Evolutionary conservation across 2,113 vertebrate genomes (phyloP), one percentile per base, ranked within the genome.

Genomic region (Bungarus multicinctus): DNA sequence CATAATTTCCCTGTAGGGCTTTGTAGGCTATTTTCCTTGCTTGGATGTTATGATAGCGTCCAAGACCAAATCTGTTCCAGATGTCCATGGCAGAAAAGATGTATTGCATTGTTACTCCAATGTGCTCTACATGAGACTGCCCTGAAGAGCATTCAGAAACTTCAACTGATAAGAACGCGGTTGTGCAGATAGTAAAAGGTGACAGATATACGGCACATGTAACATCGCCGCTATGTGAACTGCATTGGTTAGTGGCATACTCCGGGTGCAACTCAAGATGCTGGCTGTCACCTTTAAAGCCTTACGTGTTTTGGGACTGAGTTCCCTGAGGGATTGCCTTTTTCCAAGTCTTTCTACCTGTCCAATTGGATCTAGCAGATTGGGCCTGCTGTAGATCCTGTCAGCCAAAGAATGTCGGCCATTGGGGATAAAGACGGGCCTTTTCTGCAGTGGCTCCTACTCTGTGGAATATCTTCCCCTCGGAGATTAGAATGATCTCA

Each of bases 341-440:
- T 64, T 64, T 30, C 58, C 10, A 64, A 64, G 58, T 12, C 9
- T 30, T 0, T 64, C 58, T 30, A 64, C 1, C 3, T 64, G 58
- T 1, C 27, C 58, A 60, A 60, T 60, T 60, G 0, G 27, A 64
- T 64, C 10, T 64, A 64, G 58, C 58, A 64, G 27, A 64, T 12
- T 64, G 58, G 58, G 3, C 25, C 27, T 11, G 58, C 10, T 60
- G 27, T 10, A 64, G 27, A 64, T 64, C 58, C 27, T 9, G 3
- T 27, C 58, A 60, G 25, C 3, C 25, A 30, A 60, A 60, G 25
- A 60, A 3, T 3, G 58, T 30, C 58, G 30, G 58, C 57, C 9
- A 23, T 3, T 4, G 3, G 25, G 3, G 25, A 64, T 4, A 4
- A 64, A 64, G 58, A 12, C 0, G 0, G 9, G 27, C 58, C 25